Base-by-base conservation (phyloP, 2,113 vertebrate species). In the Saguinus midas region DNA sequence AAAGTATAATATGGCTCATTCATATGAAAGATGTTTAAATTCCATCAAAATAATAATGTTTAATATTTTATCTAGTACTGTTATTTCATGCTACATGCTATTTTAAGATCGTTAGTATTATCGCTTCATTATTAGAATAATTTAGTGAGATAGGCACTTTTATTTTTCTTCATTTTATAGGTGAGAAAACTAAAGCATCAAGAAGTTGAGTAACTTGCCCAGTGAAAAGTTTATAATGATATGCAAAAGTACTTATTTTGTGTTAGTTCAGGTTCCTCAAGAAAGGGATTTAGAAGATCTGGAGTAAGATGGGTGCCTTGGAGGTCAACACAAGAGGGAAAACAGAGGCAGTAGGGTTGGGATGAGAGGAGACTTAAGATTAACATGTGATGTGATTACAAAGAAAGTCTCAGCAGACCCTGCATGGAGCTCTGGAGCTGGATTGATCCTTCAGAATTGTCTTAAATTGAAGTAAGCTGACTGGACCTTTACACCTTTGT, bases 141-240 rank as follows among this genome's bases (percentile, higher is more conserved):
- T 78, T 97, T 16, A 43, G 1, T 52, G 43, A 94, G 64, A 35
- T 50, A 61, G 11, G 23, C 5, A 75, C 9, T 58, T 97, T 84
- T 76, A 50, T 66, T 94, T 96, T 89, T 83, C 85, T 94, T 96
- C 50, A 57, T 72, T 94, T 96, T 85, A 57, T 6, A 70, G 13
- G 40, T 37, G 37, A 89, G 29, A 29, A 96, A 85, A 87, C 14
- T 52, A 37, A 86, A 81, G 10, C 23, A 48, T 8, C 20, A 61
- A 50, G 73, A 86, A 57, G 50, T 90, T 91, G 43, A 76, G 6
- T 48, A 80, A 82, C 1, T 55, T 70, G 1, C 32, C 55, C 35
- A 55, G 1, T 73, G 18, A 78, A 87, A 92, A 75, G 8, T 58
- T 64, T 18, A 35, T 32, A 76, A 79, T 37, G 6, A 57, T 25